These are phyloP conservation scores for Onchidella celtica DNA, from an alignment of 2,888 invertebrate species.

Conservation along the genomic window DNA sequence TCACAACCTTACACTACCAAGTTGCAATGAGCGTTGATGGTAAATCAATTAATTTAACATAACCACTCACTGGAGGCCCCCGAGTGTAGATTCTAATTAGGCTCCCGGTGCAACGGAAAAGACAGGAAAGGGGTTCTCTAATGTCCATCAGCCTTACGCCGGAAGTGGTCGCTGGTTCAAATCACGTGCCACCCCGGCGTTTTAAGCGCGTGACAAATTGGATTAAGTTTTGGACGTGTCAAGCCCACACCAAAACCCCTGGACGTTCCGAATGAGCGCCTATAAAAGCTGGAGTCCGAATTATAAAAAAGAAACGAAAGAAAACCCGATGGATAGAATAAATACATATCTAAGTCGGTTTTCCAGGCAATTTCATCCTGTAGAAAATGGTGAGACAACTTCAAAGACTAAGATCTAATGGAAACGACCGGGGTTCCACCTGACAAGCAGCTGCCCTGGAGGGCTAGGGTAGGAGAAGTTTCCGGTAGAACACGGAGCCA, in stretches of 20 bases:
- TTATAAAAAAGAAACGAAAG: too few relatives aligned
- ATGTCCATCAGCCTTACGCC: too few relatives aligned
- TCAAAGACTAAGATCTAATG: conserved; percentile 12
- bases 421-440: neutral
- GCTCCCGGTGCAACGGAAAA: too few relatives aligned
- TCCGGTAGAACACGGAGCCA: neutral
- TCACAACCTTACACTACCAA: too few relatives aligned
- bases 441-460: neutral
- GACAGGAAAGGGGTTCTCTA: too few relatives aligned
- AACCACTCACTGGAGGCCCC: too few relatives aligned
- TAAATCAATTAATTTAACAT: too few relatives aligned
- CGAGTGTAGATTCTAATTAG: too few relatives aligned
- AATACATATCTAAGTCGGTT: conserved; percentile 4
- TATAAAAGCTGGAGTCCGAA: neutral
- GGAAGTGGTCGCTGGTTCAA: neutral
- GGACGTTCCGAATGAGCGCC: neutral
- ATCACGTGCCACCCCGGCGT: neutral
- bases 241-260: neutral
- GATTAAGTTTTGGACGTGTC: neutral
- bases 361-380: conserved; percentile 11
- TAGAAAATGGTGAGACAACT: neutral
- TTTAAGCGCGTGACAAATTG: neutral
- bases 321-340: neutral
- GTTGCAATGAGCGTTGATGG: too few relatives aligned
- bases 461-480: neutral